Conservation (phyloP, 2,888 invertebrate species). For the Aricia artaxerxes region DNA sequence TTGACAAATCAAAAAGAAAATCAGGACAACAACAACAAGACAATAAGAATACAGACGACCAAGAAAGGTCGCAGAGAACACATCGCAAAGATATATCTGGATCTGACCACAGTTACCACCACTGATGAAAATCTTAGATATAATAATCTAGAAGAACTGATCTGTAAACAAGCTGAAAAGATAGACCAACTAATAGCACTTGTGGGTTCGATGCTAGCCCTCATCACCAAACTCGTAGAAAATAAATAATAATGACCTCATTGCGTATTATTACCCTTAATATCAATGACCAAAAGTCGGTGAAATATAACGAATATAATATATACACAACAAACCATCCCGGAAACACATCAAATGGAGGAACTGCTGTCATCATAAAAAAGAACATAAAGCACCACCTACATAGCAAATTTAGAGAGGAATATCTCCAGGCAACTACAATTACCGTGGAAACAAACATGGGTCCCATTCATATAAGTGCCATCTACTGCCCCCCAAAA, state of each 20-base stretch:
- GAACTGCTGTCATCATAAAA: not conserved
- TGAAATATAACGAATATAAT: not conserved
- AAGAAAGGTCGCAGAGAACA: not conserved
- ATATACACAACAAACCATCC: not conserved
- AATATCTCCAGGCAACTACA: not conserved
- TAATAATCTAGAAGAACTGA: not conserved
- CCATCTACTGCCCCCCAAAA: not conserved
- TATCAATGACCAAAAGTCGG: not conserved
- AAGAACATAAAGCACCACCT: not conserved
- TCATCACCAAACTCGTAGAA: not conserved
- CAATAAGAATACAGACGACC: not conserved
- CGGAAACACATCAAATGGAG: not conserved
- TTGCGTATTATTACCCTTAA: not conserved
- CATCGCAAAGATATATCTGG: not conserved
- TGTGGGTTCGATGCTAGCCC: not conserved
- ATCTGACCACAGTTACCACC: not conserved
- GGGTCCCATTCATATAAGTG: not conserved
- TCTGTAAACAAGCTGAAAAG: slow-evolving; percentile 2
- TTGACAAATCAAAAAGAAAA: not conserved
- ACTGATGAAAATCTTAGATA: not conserved
- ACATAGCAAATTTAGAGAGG: not conserved
- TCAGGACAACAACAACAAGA: not conserved
- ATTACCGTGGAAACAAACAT: not conserved
- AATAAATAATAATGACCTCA: not conserved
- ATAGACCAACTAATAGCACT: not conserved